Base-by-base conservation (phyloP, 2,797 vertebrate species). In the Ambastaia sidthimunki region DNA sequence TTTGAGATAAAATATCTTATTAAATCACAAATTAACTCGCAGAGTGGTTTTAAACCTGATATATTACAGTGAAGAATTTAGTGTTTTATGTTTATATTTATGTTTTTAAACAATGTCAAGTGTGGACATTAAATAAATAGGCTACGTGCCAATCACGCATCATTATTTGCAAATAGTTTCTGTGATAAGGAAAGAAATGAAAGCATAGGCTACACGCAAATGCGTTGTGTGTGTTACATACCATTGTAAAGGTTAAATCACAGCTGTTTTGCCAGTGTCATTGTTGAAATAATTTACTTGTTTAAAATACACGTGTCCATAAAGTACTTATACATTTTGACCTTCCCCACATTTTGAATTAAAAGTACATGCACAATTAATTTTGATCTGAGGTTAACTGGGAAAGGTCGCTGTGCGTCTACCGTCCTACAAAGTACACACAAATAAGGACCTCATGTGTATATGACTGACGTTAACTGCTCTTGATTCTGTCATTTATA, bases 371-470 rank as follows among this genome's bases (percentile, higher is more conserved):
- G 34, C 62, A n/a, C 34, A 57, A 13, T 25, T 25, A 34, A 47
- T 76, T 76, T 57, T 37, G 41, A 57, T 50, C 52, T 57, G 62
- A 44, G 65, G 52, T 76, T 21, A 69, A 16, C 52, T 68, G 65
- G 28, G 18, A 57, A 76, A 16, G 65, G 12, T 59, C 21, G 2
- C 74, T 57, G 52, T 47, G 13, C 23, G 67, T 76, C 52, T 16
- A 59, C 55, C 65, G 19, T 31, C 52, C 50, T 65, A 57, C 50
- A 11, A 28, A 60, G 5, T 16, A 18, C 50, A 67, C 47, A 74
- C n/a, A 76, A 2, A 23, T 65, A 4, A 44, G 47, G 9, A n/a
- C n/a, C 48, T 41, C 7, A 1, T 19, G 74, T 68, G 65, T 77
- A 28, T 48, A 21, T 47, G 12, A 68, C 37, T 18, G 2, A 44